Conservation (phyloP, 2,888 invertebrate genomes). For the Ornithoptera priamus region DNA sequence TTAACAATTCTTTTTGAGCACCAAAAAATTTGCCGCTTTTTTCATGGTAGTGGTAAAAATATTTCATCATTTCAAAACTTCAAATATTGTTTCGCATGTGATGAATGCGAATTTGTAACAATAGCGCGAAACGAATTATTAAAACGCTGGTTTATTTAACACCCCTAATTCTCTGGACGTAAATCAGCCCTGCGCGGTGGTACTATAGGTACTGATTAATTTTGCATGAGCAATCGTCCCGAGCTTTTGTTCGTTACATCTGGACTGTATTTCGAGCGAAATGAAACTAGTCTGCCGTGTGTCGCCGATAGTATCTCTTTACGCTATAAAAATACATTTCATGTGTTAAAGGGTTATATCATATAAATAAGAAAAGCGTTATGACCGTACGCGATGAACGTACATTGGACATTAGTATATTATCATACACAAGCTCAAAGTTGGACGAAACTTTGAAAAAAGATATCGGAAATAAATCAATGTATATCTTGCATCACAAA, state of each 20-base stretch:
- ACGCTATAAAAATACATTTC: too few relatives aligned
- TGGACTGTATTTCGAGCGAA: slow-evolving; percentile 50
- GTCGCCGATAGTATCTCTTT: too few relatives aligned
- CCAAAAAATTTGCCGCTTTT: neutral
- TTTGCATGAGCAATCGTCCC: slow-evolving; percentile 69
- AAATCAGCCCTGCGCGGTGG: slow-evolving; percentile 42
- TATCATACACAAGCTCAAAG: too few relatives aligned
- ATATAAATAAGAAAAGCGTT: too few relatives aligned
- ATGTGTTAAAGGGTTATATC: too few relatives aligned
- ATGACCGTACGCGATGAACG: too few relatives aligned
- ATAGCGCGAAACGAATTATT: slow-evolving; percentile 33
- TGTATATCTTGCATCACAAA: slow-evolving; percentile 26
- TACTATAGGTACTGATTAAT: slow-evolving; percentile 65
- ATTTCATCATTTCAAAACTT: neutral
- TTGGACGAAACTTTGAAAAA: too few relatives aligned
- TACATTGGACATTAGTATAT: too few relatives aligned
- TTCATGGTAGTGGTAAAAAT: neutral
- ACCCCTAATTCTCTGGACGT: slow-evolving; percentile 47
- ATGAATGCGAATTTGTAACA: slow-evolving; percentile 29
- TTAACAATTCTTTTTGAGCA: too few relatives aligned
- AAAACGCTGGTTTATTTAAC: slow-evolving; percentile 43
- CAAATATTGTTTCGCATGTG: slow-evolving; percentile 27
- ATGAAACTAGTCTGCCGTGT: slow-evolving; percentile 51
- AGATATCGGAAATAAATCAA: too few relatives aligned
- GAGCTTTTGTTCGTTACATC: slow-evolving; percentile 46